Evolutionary conservation across 2,888 invertebrate species (phyloP), one percentile per base, ranked within the genome.

Genomic region (Polymixis lichenea): DNA sequence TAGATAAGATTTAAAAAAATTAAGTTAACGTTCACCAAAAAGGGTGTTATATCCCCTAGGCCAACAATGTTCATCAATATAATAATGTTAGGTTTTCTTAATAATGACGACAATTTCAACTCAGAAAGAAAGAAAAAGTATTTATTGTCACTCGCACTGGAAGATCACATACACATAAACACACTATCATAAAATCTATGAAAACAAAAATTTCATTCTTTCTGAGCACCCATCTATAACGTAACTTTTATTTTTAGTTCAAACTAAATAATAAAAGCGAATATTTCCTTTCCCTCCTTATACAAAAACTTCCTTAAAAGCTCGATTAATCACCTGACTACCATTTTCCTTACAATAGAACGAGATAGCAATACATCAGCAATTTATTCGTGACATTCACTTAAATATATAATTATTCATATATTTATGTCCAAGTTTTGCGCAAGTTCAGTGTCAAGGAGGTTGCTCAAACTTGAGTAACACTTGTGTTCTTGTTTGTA

Each of bases 401-500:
- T 9, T 25, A 64, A 43, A 49, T 66, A 5, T 22, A 28, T 22
- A 51, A 51, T 38, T 67, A 67, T 75, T 62, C 51, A 28, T 56
- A 32, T 61, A 67, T 75, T 70, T 51, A 70, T 67, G 53, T 55
- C 71, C n/a, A 28, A 49, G 28, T 67, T 58, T 38, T 13, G 38
- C n/a, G 8, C 19, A 75, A 79, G 72, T 75, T 75, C 55, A 80
- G 11, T 46, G 53, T 75, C 58, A 67, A 69, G 46, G 15, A 66
- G 72, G 43, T 75, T 58, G 58, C 62, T 80, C 17, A 19, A 73
- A 72, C 65, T 65, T 58, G 46, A 46, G 13, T 55, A 72, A 43
- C 69, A 72, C 69, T 82, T 80, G 55, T 72, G 75, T 46, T 49
- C 43, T 58, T 61, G 49, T 43, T 25, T 75, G 67, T 85, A 82